Base-by-base conservation (phyloP, 2,888 invertebrate species). In the Flexamia atlantica region DNA sequence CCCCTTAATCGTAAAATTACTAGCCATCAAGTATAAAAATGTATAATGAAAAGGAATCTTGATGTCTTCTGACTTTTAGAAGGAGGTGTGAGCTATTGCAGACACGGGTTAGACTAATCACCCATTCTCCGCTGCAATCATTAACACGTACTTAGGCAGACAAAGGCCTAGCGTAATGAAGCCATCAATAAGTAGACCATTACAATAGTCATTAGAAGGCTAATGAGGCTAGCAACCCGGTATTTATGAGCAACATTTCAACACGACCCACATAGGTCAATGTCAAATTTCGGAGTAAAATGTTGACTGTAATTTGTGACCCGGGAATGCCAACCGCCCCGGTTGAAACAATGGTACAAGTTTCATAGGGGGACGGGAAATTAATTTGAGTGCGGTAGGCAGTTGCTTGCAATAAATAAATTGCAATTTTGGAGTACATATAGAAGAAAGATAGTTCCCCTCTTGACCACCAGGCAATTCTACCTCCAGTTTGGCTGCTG, bases 131-230 rank as follows among this genome's bases (percentile, higher is more conserved):
- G 28, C 7, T 46, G 46, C 40, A 76, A 76, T 76, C 74, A 76
- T 76, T 76, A 76, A 76, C 74, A 76, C 74, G 74, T 76, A 76
- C 74, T 76, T 76, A 76, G 74, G 28, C 74, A 28, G 74, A 76
- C 74, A 76, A 76, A 76, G 74, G 74, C 20, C 25, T 36, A n/a
- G 10, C 14, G 42, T 50, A 76, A 76, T 76, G 74, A 76, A 76
- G 40, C 7, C 74, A 76, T 76, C 74, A 76, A 76, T 76, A 76
- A 76, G 74, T 76, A 76, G 74, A 76, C 40, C 74, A 76, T 76
- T 76, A 76, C 32, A 25, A 40, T 25, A 9, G 74, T 50, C 74
- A 76, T 76, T 76, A 76, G 74, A 12, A 17, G 17, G 28, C 46
- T 76, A 76, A 76, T 76, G 74, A 76, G 46, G 17, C 32, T 36